phyloP scores from a whole-genome alignment of 64 coral and sea anemone genomes.

The Montipora efflorescens region DNA sequence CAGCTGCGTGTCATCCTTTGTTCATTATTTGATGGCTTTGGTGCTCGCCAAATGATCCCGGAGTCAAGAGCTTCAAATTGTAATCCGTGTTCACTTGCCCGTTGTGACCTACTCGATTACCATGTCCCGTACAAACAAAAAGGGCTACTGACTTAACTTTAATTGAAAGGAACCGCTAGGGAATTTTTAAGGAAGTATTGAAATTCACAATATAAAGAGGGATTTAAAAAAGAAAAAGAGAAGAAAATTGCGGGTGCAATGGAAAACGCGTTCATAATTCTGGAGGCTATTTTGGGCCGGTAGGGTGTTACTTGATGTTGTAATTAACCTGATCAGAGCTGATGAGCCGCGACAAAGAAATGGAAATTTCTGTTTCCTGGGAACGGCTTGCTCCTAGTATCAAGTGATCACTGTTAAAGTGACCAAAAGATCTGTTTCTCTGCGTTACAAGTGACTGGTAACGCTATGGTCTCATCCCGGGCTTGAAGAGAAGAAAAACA shows the following conservation, averaged over 20 bases:
- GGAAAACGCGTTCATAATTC: too few species aligned
- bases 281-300: too few species aligned
- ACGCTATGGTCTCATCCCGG: too few species aligned
- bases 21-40: background rate
- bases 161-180: background rate
- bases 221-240: too few species aligned
- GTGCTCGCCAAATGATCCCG: background rate
- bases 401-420: too few species aligned
- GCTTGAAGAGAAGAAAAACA: too few species aligned
- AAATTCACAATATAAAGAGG: too few species aligned
- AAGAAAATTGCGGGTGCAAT: too few species aligned
- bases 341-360: background rate
- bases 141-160: background rate
- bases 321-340: background rate
- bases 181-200: too few species aligned
- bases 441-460: too few species aligned
- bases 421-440: too few species aligned
- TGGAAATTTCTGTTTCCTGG: background rate
- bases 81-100: background rate
- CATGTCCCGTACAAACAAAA: background rate
- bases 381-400: too few species aligned
- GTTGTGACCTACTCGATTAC: background rate
- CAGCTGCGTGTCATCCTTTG: constrained; percentile 35
- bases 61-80: background rate
- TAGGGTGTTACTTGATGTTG: background rate